These are phyloP conservation scores for Ictalurus punctatus DNA, from an alignment of 2,113 vertebrate species.

Conservation along the genomic window DNA sequence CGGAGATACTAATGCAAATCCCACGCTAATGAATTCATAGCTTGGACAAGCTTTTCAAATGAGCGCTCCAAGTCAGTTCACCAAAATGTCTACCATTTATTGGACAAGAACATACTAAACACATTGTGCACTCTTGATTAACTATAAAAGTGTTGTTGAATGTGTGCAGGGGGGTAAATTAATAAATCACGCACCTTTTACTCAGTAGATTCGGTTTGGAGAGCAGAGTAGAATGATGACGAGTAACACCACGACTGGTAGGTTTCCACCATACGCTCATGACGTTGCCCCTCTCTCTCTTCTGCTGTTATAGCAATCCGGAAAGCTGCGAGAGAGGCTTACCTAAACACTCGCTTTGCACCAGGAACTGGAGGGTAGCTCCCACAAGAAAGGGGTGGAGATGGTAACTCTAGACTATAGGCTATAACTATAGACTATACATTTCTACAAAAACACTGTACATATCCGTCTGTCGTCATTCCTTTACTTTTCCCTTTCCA, in stretches of 20 bases:
- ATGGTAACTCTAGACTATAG: background rate
- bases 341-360: background rate
- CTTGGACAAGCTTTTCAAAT: background rate
- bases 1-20: background rate
- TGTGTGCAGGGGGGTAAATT: background rate
- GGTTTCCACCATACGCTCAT: background rate
- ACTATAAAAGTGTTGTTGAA: background rate
- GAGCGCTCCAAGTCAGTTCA: background rate
- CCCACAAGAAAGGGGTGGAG: slow-evolving; percentile 4
- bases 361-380: background rate
- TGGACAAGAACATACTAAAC: background rate
- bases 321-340: background rate
- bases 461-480: too few species aligned
- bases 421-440: background rate
- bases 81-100: background rate
- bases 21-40: background rate
- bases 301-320: background rate
- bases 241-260: background rate
- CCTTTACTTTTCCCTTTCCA: background rate
- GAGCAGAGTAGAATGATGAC: background rate
- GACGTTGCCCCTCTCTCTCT: background rate
- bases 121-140: background rate
- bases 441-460: background rate
- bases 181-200: background rate
- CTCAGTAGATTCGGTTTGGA: background rate